Evolutionary conservation across 2,113 vertebrate species (phyloP).

Genomic region (Pedetes capensis): DNA sequence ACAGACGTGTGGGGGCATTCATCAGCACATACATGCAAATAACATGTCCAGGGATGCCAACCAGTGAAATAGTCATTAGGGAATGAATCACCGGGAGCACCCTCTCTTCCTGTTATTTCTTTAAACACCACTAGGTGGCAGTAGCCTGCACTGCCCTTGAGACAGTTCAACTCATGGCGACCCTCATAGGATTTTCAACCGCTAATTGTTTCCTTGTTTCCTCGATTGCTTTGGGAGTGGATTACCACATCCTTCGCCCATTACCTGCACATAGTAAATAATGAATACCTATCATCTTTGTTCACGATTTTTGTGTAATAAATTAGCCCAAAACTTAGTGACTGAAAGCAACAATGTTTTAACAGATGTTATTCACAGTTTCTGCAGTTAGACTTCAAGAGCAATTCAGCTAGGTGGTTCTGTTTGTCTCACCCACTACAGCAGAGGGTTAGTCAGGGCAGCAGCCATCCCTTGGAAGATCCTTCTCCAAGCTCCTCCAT

Average conservation of each 20-base stretch:
- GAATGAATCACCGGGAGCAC: neutral
- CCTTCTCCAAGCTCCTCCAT: neutral
- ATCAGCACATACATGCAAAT: neutral
- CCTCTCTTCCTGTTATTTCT: neutral
- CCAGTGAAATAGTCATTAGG: neutral
- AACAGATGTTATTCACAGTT: neutral
- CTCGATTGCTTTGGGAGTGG: too few relatives aligned
- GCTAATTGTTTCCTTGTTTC: too few relatives aligned
- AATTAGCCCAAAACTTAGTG: neutral
- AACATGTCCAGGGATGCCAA: neutral
- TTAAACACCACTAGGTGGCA: slow-evolving; percentile 34
- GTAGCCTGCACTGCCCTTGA: neutral
- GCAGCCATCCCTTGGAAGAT: fast-evolving
- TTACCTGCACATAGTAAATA: neutral
- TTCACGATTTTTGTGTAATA: neutral
- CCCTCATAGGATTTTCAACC: too few relatives aligned
- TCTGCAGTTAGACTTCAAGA: neutral
- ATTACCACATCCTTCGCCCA: too few relatives aligned
- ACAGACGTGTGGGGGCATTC: too few relatives aligned
- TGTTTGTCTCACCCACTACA: too few relatives aligned
- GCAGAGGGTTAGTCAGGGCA: neutral
- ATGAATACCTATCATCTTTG: neutral
- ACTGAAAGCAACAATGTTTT: neutral
- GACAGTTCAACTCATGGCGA: neutral
- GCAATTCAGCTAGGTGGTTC: neutral